Percentiles rank a stretch among this genome's conserved stretches.
Conservation (phyloP, 2,888 invertebrate genomes). For the Pammene fasciana region DNA sequence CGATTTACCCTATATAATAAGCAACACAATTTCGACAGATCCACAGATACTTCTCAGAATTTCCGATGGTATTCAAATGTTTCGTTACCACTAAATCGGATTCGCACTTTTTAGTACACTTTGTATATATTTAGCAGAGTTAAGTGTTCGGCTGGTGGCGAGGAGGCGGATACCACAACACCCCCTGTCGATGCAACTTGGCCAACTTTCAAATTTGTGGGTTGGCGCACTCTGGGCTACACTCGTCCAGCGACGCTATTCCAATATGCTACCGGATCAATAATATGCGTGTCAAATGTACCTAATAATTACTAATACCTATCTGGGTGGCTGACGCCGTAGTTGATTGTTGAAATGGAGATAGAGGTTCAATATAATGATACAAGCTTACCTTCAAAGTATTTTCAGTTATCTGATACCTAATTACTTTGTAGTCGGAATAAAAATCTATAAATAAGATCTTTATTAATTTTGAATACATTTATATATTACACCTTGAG, state of each 20-base stretch:
- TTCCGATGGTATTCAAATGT: too few species aligned
- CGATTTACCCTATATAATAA: too few species aligned
- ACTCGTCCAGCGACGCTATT: conserved; percentile 42
- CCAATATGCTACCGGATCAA: conserved; percentile 47
- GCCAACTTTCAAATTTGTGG: conserved; percentile 79
- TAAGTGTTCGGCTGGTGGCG: conserved; percentile 44
- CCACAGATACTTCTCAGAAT: too few species aligned
- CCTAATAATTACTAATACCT: neutral
- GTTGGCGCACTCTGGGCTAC: conserved; percentile 68
- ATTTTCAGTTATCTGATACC: too few species aligned
- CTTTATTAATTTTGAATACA: too few species aligned
- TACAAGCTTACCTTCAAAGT: too few species aligned
- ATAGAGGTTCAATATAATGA: neutral
- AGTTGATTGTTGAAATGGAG: too few species aligned
- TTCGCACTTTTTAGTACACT: neutral
- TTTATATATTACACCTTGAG: too few species aligned
- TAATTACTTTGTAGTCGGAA: too few species aligned
- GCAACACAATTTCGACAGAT: too few species aligned
- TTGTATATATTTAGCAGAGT: conserved; percentile 3
- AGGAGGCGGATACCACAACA: conserved; percentile 59
- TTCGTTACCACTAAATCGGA: too few species aligned
- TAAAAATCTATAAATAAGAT: too few species aligned
- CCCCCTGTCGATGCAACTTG: conserved; percentile 69
- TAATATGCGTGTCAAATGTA: neutral
- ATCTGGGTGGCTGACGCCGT: neutral